Base-by-base conservation (phyloP, 2,113 vertebrate species). In the Theristicus caerulescens region DNA sequence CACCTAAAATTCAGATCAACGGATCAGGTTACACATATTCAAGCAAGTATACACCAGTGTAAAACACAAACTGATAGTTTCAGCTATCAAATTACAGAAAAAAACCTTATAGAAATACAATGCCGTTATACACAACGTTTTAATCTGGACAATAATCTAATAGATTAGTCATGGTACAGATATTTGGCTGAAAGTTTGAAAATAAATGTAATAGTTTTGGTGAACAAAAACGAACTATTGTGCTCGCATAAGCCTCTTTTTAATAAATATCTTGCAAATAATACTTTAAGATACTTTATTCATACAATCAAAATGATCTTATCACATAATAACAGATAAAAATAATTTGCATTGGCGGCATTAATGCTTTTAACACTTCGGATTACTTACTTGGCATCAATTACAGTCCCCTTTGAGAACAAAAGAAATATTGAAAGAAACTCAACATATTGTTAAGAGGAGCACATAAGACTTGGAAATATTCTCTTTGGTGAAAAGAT, bases 51-150 rank as follows among this genome's bases (percentile, higher is more conserved):
- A 58, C 13, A 58, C 34, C 78, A 59, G 49, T 1, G 46, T 88
- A 65, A 94, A 84, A 76, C 38, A 80, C 3, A 32, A 49, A 85
- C 38, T 6, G 12, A 81, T 19, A 82, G 42, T 59, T 95, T 55
- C 65, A 91, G 47, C 81, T 94, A 95, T 94, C 72, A 57, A 18
- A 20, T 97, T 90, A 84, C 91, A 80, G 79, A 22, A 44, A 66
- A 66, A 70, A 80, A 51, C 6, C 46, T 34, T 19, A 25, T 4
- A 76, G 70, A 93, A 96, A 93, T 44, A 36, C 38, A 86, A 57
- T 26, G 66, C 32, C 46, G 31, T 82, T 27, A 58, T 7, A 64
- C 42, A 71, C 26, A 38, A 76, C 79, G 59, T 79, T 70, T 62
- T 84, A 27, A 86, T 49, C 42, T 29, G 40, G 42, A 66, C 36